These are phyloP conservation scores for Phoebastria nigripes DNA, from an alignment of 2,797 vertebrate genomes.

Conservation along the genomic window DNA sequence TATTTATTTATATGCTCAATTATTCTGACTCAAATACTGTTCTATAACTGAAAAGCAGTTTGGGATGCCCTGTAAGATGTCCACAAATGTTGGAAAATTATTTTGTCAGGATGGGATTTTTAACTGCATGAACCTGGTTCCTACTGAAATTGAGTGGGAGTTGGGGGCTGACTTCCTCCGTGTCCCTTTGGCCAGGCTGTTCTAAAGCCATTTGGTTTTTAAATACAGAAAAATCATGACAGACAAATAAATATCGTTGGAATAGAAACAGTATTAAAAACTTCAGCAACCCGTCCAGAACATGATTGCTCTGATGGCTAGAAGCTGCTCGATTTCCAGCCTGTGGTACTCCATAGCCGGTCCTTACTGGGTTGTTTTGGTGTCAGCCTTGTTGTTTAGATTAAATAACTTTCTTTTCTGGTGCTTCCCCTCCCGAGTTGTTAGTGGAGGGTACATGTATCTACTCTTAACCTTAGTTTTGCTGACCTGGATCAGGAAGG, in stretches of 20 bases:
- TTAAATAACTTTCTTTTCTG: not conserved
- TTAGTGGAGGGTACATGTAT: not conserved
- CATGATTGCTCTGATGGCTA: not conserved
- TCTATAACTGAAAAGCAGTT: conserved; percentile 52
- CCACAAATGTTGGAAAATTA: conserved; percentile 19
- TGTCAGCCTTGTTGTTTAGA: not conserved
- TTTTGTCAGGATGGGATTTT: conserved; percentile 1
- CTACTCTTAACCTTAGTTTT: not conserved
- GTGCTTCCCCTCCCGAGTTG: not conserved
- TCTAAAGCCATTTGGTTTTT: not conserved
- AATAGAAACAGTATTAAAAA: not conserved
- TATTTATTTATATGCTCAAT: conserved; percentile 70
- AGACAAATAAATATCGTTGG: not conserved
- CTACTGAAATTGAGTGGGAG: not conserved
- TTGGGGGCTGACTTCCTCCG: not conserved
- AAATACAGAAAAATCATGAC: not conserved
- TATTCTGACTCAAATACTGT: conserved; percentile 60
- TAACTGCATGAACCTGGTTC: not conserved
- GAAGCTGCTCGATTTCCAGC: not conserved
- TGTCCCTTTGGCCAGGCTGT: not conserved
- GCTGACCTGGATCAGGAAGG: not conserved
- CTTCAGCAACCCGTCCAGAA: not conserved
- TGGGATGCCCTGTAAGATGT: conserved; percentile 47
- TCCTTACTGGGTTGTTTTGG: not conserved
- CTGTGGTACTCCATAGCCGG: not conserved